Evolutionary conservation across 1,140 invertebrate genomes (phyloP), one percentile per base, ranked within the genome.

Genomic region (Trigoniulus corallinus): DNA sequence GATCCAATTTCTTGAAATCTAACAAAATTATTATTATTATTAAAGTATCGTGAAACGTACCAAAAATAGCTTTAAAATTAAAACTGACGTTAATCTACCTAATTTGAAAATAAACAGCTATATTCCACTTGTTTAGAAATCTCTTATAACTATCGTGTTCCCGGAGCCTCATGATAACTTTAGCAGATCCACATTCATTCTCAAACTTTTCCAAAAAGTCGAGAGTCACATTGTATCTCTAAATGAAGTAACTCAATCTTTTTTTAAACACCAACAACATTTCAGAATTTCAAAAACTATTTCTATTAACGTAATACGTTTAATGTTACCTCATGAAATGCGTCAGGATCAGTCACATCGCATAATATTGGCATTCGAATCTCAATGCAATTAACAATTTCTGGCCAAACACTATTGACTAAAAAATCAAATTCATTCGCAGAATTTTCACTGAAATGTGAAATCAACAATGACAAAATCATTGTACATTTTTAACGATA

Each of bases 21-120:
- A 45, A 69, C 68, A 52, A 68, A 67, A 56, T 50, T 54, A 49
- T 27, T 45, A 45, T 43, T 4, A 55, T 34, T 46, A 22, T 54
- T 26, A 25, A 46, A 22, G n/a, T 50, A 29, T 18, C 15, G 25
- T 12, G 15, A 46, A 29, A 29, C 3, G 1, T 52, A 13, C 13
- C 48, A 54, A 49, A 52, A 25, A 37, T 13, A 40, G 4, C 26
- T 39, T 41, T 41, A 3, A 18, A 50, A 21, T 50, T 15, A 2
- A 40, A 23, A 21, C 12, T 21, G 27, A 41, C 23, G 21, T 41
- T 39, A 20, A 48, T 27, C 53, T 59, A 75, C 74, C 76, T 73
- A 59, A 95, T 89, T 72, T 95, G 89, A 68, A 88, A 95, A 65
- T 96, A 94, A 18, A 96, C 87, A 26, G 88, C 82, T 24, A 95